Conservation (phyloP, 2,888 invertebrate species). For the Cosmopolites sordidus region DNA sequence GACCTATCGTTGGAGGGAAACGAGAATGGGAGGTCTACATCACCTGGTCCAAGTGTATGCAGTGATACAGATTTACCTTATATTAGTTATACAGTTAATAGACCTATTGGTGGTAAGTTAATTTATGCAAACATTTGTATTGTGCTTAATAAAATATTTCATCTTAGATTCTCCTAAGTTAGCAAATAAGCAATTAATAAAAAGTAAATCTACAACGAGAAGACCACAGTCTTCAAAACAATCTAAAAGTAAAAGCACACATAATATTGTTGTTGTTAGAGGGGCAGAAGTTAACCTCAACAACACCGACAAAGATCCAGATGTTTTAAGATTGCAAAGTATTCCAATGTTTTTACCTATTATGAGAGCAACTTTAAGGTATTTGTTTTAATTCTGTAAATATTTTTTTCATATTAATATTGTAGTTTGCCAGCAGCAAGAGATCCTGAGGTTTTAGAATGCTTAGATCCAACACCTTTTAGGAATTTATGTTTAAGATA, state of each 20-base stretch:
- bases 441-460: conserved; percentile 84
- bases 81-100: conserved; percentile 84
- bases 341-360: conserved; percentile 93
- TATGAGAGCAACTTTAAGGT: conserved; percentile 76
- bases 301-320: conserved; percentile 68
- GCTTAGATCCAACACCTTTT: conserved; percentile 60
- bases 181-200: conserved; percentile 55
- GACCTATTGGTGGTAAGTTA: conserved; percentile 77
- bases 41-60: conserved; percentile 84
- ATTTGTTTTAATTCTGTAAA: background rate
- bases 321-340: conserved; percentile 63
- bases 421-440: conserved; percentile 70
- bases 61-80: conserved; percentile 87
- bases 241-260: conserved; percentile 51
- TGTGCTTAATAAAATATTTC: no score
- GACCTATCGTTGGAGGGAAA: conserved; percentile 31
- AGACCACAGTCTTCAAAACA: conserved; percentile 48
- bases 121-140: no score
- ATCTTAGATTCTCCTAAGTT: conserved; percentile 75
- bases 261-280: conserved; percentile 81
- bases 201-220: conserved; percentile 35
- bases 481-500: conserved; percentile 73
- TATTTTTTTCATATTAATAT: background rate
- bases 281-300: conserved; percentile 56
- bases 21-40: conserved; percentile 60